Evolutionary conservation across 1,140 invertebrate species (phyloP), one percentile per base, ranked within the genome.

Genomic region (Sarcophaga bullata): DNA sequence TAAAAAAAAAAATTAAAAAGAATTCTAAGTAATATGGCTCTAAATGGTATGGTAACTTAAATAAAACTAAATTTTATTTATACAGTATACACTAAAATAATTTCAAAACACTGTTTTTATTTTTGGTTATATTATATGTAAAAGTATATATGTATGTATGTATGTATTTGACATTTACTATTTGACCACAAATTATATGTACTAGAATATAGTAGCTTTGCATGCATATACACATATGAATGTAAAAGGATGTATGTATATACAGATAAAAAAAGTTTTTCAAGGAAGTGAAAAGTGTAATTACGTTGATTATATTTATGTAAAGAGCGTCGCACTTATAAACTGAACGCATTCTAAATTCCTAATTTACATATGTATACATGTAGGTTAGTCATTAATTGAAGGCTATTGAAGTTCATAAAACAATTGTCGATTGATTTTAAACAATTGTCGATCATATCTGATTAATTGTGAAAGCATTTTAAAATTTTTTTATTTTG

Each of bases 51-150:
- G 62, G 15, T 58, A 58, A 58, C 54, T 68, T 19, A 68, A 68
- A 68, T 68, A 9, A 68, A 68, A 68, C 62, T 25, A 58, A 58
- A 58, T 13, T 37, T 37, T 37, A 37, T 4, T 37, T 37, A 37
- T 15, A 58, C 54, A 37, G 25, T 58, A 8, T n/a, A 58, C 15
- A 58, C 54, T 58, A 6, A 58, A 68, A 68, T 68, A 17, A 68
- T 19, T 9, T 68, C 62, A 25, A 68, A 68, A 68, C 62, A 68
- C 62, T 68, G 17, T 68, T 19, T 68, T 68, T 68, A 62, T 62
- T 7, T 68, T 19, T 68, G 17, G 19, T 15, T 15, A 58, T 58
- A 58, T 2, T 37, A 4, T 37, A 37, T 37, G 25, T 37, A 37
- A 2, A 37, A 37, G 1, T 37, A 4, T 37, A 37, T 37, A 37